A percentile compares a stretch with the other conserved stretches of the same genome.
phyloP scores from a whole-genome alignment of 2,797 vertebrate genomes.

The Poecilia gillii region DNA sequence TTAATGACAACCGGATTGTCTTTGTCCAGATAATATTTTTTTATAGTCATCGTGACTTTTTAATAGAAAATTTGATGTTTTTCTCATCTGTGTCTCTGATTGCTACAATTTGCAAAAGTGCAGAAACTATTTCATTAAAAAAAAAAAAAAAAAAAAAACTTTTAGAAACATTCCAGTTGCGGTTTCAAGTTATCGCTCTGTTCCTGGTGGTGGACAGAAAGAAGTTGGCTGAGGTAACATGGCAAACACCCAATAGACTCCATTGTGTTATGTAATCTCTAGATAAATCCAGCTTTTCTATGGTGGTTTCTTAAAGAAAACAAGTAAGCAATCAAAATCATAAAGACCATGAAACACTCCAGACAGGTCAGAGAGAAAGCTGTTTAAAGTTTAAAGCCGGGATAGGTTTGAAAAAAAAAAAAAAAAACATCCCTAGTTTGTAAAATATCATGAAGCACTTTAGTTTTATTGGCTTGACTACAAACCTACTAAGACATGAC shows the following conservation, averaged over 20 bases:
- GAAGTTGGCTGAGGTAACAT: neutral
- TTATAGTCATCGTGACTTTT: neutral
- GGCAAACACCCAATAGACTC: neutral
- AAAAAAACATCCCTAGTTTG: neutral
- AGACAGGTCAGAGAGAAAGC: neutral
- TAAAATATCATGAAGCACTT: too few relatives aligned
- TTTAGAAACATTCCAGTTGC: neutral
- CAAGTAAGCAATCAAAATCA: neutral
- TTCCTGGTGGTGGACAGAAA: neutral
- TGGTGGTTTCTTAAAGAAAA: neutral
- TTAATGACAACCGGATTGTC: neutral
- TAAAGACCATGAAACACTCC: neutral
- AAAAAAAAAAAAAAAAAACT: neutral
- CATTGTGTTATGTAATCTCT: neutral
- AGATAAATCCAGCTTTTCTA: neutral
- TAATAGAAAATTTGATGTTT: neutral
- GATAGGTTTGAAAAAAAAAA: neutral
- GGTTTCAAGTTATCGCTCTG: neutral
- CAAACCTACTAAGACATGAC: neutral
- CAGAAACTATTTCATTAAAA: neutral
- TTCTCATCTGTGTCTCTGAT: neutral
- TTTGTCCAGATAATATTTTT: neutral
- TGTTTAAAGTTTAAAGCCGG: neutral
- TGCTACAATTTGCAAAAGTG: neutral
- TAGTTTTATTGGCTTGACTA: neutral